Conservation (phyloP, 2,797 vertebrate species). For the Sebastes minor region DNA sequence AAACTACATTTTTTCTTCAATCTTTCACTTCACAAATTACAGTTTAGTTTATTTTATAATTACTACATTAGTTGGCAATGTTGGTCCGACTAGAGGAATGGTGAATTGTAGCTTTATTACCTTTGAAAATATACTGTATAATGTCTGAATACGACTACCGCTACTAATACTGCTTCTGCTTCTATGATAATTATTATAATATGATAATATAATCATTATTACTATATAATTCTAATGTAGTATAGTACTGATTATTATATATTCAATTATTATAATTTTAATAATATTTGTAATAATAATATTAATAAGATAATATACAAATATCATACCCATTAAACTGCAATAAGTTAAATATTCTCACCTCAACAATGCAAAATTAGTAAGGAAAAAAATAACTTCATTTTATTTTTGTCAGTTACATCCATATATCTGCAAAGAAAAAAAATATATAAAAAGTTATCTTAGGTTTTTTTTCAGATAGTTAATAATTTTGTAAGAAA, state of each 20-base stretch:
- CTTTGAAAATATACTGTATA: neutral
- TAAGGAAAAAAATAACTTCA: too few relatives aligned
- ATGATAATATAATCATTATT: neutral
- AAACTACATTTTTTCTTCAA: neutral
- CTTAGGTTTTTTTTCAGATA: neutral
- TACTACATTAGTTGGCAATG: neutral
- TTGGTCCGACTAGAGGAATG: neutral
- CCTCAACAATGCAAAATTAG: neutral
- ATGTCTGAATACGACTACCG: neutral
- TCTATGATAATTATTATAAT: neutral
- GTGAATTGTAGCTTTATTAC: neutral
- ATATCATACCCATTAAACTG: neutral
- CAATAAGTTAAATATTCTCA: neutral
- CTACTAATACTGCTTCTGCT: rapidly evolving
- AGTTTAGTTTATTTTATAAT: neutral
- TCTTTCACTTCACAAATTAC: neutral
- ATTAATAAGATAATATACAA: neutral
- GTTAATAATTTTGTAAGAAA: neutral
- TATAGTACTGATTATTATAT: neutral
- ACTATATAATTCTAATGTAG: neutral
- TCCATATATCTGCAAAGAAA: neutral
- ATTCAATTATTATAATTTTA: neutral
- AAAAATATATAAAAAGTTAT: neutral
- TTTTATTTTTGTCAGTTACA: neutral
- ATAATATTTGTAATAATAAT: neutral